These are phyloP conservation scores for Papilio protenor DNA, from an alignment of 2,888 invertebrate genomes.

Conservation along the genomic window DNA sequence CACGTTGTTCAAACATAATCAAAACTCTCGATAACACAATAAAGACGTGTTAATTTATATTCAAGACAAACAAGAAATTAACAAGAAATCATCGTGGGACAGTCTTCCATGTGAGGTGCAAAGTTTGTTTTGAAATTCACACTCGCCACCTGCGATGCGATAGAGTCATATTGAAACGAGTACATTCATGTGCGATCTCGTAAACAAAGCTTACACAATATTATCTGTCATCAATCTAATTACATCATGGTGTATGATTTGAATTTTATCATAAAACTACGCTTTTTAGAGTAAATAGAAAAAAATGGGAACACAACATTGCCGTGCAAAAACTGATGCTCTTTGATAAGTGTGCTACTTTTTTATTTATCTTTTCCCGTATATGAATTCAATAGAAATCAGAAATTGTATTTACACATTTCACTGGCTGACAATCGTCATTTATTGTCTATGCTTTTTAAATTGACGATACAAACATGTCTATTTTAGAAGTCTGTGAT, in stretches of 20 bases:
- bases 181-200: constrained; percentile 20
- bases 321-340: background rate
- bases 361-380: background rate
- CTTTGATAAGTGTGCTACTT: background rate
- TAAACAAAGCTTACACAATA: constrained; percentile 34
- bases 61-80: constrained; percentile 6
- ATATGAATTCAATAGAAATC: no score
- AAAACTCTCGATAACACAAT: constrained; percentile 1
- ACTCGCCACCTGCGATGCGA: constrained; percentile 29
- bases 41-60: background rate
- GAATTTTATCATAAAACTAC: background rate
- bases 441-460: no score
- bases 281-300: background rate
- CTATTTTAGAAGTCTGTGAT: no score
- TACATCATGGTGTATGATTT: background rate
- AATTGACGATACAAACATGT: no score
- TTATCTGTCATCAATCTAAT: constrained; percentile 20
- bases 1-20: background rate
- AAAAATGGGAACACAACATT: background rate
- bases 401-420: no score
- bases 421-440: no score
- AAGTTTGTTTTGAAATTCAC: constrained; percentile 38
- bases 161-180: constrained; percentile 8
- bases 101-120: constrained; percentile 20
- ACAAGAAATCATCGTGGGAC: constrained; percentile 28